These are phyloP conservation scores for Atlantisia rogersi DNA, from an alignment of 2,113 vertebrate species.

Conservation along the genomic window DNA sequence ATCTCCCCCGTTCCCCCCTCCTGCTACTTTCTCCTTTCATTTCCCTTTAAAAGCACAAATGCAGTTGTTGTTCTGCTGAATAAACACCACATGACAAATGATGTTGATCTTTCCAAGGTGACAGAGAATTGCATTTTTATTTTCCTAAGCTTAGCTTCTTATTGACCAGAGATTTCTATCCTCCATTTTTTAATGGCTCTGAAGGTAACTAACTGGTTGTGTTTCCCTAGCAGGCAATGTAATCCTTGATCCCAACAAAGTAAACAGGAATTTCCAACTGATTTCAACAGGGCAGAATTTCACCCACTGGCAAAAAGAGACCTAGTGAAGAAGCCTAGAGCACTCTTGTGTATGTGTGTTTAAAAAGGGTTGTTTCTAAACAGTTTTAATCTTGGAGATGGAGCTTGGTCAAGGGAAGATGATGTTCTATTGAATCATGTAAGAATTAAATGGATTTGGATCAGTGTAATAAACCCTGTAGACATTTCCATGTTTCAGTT, in stretches of 20 bases:
- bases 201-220: neutral
- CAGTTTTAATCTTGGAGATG: neutral
- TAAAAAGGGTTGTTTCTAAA: neutral
- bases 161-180: slow-evolving; percentile 27
- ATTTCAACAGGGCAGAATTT: neutral
- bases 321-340: neutral
- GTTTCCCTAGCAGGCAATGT: neutral
- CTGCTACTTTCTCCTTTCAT: slow-evolving; percentile 30
- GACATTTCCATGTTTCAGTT: neutral
- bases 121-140: slow-evolving; percentile 55
- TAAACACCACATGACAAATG: slow-evolving; percentile 49
- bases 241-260: neutral
- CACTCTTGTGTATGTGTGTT: neutral
- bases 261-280: neutral
- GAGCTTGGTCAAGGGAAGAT: neutral
- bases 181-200: neutral
- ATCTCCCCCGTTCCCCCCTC: neutral
- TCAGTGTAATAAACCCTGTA: neutral
- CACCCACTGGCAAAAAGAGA: neutral
- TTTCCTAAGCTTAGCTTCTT: slow-evolving; percentile 41
- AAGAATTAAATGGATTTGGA: neutral
- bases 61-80: slow-evolving; percentile 47
- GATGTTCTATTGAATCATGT: neutral
- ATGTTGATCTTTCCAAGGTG: slow-evolving; percentile 66
- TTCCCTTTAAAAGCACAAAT: slow-evolving; percentile 56